Base-by-base conservation (phyloP, 2,888 invertebrate genomes). In the Torymus texanus region DNA sequence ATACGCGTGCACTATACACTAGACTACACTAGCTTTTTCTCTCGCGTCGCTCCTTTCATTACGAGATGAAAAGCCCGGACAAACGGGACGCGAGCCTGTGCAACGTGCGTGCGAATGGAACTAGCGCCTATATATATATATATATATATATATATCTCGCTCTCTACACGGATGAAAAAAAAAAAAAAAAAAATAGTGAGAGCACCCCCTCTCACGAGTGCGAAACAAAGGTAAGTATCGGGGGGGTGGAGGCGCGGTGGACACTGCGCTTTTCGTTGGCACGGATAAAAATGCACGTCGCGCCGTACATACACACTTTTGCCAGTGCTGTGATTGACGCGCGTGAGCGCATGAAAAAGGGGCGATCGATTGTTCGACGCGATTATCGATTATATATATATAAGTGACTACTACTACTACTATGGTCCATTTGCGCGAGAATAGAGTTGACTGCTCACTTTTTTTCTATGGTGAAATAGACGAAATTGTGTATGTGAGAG, bases 311-410 rank as follows among this genome's bases (percentile, higher is more conserved):
- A 59, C 24, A 53, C 74, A 56, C 74, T 66, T 70, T 74, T 53
- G 13, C n/a, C 2, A 65, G 18, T 8, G 71, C 18, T 5, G 61
- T 16, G 56, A 59, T 29, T 29, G 59, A 41, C n/a, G n/a, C 24
- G 11, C 12, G 41, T 16, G 2, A 50, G 16, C 24, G 13, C 21
- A 62, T 10, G 14, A 71, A 62, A 55, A 50, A 13, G 50, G n/a
- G 71, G 21, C 63, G n/a, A 78, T 78, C 80, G 77, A 80, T 80
- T 62, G 76, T 70, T 68, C 74, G 73, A 14, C 56, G 59, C 67
- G 77, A 82, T 80, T 81, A 72, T 76, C 76, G 80, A 80, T 76
- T 79, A 79, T 80, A 21, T 70, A 41, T 56, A 66, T 11, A 16
- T n/a, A 2, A 59, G 50, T 53, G 58, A 18, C 41, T 3, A 63